Base-by-base conservation (phyloP, 2,888 invertebrate genomes). In the Gisinianus flammeolus region DNA sequence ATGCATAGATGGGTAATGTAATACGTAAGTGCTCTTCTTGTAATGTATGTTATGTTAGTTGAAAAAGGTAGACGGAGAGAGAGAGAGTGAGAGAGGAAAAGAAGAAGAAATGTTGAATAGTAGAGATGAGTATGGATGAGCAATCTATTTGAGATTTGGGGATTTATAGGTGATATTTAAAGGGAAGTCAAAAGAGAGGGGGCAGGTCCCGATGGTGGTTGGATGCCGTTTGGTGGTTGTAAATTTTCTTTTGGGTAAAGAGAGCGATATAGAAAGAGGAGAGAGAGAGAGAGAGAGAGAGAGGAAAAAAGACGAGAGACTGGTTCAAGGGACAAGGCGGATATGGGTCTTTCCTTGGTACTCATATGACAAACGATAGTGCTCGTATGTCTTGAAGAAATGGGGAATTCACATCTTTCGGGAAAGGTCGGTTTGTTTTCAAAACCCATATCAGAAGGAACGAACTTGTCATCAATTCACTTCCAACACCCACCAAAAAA, bases 161-260 rank as follows among this genome's bases (percentile, higher is more conserved):
- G 80, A 83, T 85, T 85, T 85, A 83, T 85, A 81, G 83, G 80
- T 82, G 82, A 83, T 85, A 85, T 83, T 83, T 82, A 83, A 82
- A 81, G 80, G 79, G 79, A 80, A 81, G 81, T 82, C 70, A 81
- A 80, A 81, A 80, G 81, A 79, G 79, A 71, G 58, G 73, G n/a
- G 66, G 79, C 75, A 66, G 66, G 73, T 64, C 66, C 78, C 72
- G 64, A 75, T 79, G 72, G 71, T 69, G 69, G 75, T 77, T 79
- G 77, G 79, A 78, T 82, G 77, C 79, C 54, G 58, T 70, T 68
- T 64, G 79, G 80, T 73, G 77, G 79, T 79, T 79, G 81, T 81
- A 81, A 81, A 81, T 81, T 81, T 81, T 79, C 80, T 75, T 78
- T 79, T 44, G 44, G 79, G 79, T 79, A 78, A 77, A 78, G 76